phyloP scores from a whole-genome alignment of 2,888 invertebrate species.

The Scelioninae gen. 2 region DNA sequence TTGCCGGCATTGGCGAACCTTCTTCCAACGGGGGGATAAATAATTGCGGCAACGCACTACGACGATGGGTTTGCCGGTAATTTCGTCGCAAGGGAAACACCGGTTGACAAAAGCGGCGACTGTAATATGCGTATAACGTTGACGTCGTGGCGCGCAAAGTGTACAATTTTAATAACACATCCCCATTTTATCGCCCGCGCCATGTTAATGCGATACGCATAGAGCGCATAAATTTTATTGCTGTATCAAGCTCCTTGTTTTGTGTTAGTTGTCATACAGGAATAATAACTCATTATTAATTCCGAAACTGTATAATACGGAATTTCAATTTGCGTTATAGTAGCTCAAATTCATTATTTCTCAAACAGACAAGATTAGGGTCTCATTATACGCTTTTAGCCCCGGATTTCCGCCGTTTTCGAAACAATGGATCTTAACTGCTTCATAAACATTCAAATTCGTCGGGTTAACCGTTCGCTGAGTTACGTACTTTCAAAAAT shows the following conservation, averaged over 20 bases:
- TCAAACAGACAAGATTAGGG: conserved; percentile 60
- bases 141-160: conserved; percentile 33
- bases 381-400: conserved; percentile 61
- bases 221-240: conserved; percentile 50
- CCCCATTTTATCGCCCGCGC: conserved; percentile 39
- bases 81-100: not conserved
- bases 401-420: conserved; percentile 61
- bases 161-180: conserved; percentile 53
- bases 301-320: conserved; percentile 51
- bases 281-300: conserved; percentile 60
- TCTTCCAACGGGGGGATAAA: too few relatives aligned
- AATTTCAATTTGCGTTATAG: conserved; percentile 58
- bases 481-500: conserved; percentile 48
- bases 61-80: conserved; percentile 1
- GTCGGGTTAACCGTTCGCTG: conserved; percentile 43
- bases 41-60: not conserved
- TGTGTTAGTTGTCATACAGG: conserved; percentile 51
- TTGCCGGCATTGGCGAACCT: too few relatives aligned
- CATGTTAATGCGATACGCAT: conserved; percentile 38
- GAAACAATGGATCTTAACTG: conserved; percentile 61
- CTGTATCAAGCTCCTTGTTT: conserved; percentile 41
- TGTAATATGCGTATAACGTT: conserved; percentile 22
- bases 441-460: conserved; percentile 60
- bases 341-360: conserved; percentile 60
- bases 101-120: conserved; percentile 12